phyloP scores from a whole-genome alignment of 1,140 invertebrate genomes.

The Theocolax elegans region DNA sequence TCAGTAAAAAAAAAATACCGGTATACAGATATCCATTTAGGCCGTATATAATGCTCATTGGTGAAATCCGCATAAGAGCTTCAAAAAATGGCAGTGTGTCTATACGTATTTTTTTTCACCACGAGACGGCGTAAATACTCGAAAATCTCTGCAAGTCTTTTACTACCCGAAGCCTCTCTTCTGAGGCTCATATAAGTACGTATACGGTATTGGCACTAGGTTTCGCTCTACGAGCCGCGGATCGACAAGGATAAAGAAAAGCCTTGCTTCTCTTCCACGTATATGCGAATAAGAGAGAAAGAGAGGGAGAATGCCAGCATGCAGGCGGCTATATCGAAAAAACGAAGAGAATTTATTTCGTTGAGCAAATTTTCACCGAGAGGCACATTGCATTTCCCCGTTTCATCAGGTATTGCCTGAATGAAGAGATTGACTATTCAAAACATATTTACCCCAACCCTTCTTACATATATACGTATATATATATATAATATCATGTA shows the following conservation, averaged over 20 bases:
- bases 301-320: neutral
- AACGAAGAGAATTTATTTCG: conserved; percentile 4
- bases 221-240: neutral
- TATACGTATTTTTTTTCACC: too few species aligned
- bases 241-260: conserved; percentile 2
- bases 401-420: conserved; percentile 20
- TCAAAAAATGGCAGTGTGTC: too few species aligned
- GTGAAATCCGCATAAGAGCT: neutral
- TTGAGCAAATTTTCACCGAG: conserved; percentile 14
- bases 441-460: neutral
- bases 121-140: neutral
- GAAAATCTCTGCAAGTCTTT: conserved; percentile 17
- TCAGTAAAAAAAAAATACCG: too few species aligned
- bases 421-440: conserved; percentile 24
- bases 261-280: neutral
- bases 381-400: conserved; percentile 17
- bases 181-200: conserved; percentile 4
- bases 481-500: neutral
- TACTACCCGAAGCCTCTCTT: conserved; percentile 11
- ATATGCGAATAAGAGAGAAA: neutral
- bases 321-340: neutral
- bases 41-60: neutral
- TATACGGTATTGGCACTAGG: too few species aligned
- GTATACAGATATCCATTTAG: too few species aligned
- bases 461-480: neutral